Evolutionary conservation across 2,797 vertebrate genomes (phyloP).

Genomic region (Megalops cyprinoides): DNA sequence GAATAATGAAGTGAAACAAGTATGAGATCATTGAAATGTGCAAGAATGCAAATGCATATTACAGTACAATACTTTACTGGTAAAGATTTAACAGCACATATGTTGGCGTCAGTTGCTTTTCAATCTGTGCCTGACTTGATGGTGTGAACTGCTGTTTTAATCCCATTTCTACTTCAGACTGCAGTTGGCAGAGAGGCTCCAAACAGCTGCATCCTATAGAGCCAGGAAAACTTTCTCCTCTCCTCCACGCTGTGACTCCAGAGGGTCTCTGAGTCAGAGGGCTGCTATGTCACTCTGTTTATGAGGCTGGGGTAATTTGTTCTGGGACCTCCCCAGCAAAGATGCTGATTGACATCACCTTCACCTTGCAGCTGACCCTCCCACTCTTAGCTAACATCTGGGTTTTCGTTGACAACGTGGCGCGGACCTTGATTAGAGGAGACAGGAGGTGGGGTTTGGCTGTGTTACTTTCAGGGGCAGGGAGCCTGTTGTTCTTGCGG

Average conservation of each 20-base stretch:
- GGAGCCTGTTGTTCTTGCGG: background rate
- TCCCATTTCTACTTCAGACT: background rate
- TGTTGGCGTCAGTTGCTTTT: background rate
- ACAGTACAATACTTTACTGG: background rate
- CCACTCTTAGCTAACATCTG: background rate
- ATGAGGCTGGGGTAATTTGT: background rate
- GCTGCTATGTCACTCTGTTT: background rate
- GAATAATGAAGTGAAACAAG: background rate
- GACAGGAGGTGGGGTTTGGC: background rate
- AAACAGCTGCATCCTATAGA: background rate
- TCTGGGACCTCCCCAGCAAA: background rate
- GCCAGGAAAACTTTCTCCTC: background rate
- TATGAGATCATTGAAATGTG: background rate
- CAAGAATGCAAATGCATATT: no score
- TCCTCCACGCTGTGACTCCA: background rate
- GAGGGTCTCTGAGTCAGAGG: background rate
- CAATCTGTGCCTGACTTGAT: background rate
- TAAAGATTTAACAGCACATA: background rate
- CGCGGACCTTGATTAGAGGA: background rate
- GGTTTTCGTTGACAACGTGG: background rate
- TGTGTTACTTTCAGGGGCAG: background rate
- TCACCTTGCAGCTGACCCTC: background rate
- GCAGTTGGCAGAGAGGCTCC: background rate
- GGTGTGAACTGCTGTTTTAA: conserved; percentile 4
- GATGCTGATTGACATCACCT: background rate